These are phyloP conservation scores for Leucopternis melanops DNA, from an alignment of 2,113 vertebrate species.

Conservation along the genomic window DNA sequence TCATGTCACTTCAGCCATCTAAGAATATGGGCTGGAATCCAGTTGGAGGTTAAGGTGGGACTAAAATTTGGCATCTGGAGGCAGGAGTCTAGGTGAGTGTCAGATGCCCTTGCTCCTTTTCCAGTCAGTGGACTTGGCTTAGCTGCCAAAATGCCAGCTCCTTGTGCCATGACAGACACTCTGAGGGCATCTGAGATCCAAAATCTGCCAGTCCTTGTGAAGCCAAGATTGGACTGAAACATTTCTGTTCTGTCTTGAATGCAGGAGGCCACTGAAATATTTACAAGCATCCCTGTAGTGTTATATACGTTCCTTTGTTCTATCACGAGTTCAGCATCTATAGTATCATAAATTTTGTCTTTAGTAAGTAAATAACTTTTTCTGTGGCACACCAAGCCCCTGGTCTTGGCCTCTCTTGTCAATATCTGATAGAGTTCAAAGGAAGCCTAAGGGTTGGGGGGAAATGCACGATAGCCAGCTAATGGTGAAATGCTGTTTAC, in stretches of 20 bases:
- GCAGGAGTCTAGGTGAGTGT: background rate
- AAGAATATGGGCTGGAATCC: background rate
- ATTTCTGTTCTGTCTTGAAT: background rate
- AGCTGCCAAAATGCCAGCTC: background rate
- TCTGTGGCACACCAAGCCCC: background rate
- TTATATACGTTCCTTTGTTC: background rate
- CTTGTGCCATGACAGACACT: background rate
- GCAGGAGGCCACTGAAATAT: background rate
- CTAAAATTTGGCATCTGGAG: background rate
- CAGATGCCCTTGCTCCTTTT: background rate
- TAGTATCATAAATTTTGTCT: background rate
- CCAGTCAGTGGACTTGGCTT: background rate
- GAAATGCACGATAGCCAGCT: background rate
- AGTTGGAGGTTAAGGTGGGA: background rate
- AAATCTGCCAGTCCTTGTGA: background rate
- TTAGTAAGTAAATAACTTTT: background rate
- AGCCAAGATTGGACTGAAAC: background rate
- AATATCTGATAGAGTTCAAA: background rate
- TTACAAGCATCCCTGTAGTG: background rate
- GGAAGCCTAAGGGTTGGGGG: background rate
- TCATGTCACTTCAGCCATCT: background rate
- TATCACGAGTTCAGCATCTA: background rate
- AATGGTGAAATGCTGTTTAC: conserved; percentile 12
- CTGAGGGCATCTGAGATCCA: background rate
- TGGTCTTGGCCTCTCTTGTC: background rate